Base-by-base conservation (phyloP, 2,113 vertebrate genomes). In the Gobius niger region DNA sequence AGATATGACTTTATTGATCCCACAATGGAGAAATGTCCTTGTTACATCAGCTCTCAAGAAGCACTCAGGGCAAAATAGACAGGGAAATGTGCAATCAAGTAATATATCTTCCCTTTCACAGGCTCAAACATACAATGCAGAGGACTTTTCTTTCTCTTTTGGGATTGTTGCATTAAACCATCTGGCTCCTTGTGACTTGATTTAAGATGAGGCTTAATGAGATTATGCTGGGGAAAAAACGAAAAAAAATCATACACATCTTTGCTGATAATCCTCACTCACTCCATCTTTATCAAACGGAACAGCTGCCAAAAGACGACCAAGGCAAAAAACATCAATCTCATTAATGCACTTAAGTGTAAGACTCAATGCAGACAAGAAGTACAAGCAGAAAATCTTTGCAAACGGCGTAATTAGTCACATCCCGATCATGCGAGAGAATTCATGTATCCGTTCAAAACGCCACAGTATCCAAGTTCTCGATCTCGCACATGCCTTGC, bases 261-360 rank as follows among this genome's bases (percentile, higher is more conserved):
- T 61, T 12, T 9, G 11, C 51, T 16, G 9, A 47, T 65, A 81
- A 77, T 85, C 72, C 72, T 52, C 9, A 13, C 59, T 66, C 63
- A 80, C 50, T 73, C 59, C 59, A 53, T 47, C 52, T 60, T 67
- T 76, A 80, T 83, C 72, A 78, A 86, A 81, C 50, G 19, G 54
- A 76, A 51, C 77, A 63, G 54, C 63, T 42, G 6, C 82, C 66
- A 52, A 71, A 70, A 72, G 66, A 62, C 44, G 63, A 24, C 72
- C 71, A 67, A 47, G 14, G 47, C 11, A 34, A 34, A 34, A 34
- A 34, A 34, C 24, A 34, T 34, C 24, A 34, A 34, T 34, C 24
- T 34, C 24, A 34, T 34, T 34, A 34, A 4, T 34, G 24, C 24
- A 34, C 24, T 34, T 34, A 3, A 2, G 24, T 34, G 24, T 4